These are phyloP conservation scores for fruit fly (Drosophila melanogaster) DNA, from an alignment of 1,140 invertebrate genomes.

Conservation along the genomic window DNA sequence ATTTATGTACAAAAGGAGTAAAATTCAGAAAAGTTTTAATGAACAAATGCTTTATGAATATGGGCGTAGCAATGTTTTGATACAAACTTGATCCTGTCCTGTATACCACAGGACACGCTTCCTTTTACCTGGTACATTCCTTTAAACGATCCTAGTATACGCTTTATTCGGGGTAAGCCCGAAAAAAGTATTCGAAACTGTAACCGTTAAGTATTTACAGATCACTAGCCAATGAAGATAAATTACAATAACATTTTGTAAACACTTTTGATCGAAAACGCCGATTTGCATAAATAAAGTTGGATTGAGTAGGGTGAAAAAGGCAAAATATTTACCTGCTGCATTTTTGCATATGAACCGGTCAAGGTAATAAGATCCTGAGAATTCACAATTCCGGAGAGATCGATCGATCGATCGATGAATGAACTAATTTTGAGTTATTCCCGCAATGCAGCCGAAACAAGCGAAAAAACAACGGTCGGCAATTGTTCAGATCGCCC, in stretches of 20 bases:
- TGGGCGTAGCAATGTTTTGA: too few species aligned
- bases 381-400: conserved; percentile 66
- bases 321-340: conserved; percentile 36
- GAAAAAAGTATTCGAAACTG: too few species aligned
- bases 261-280: background rate
- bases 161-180: too few species aligned
- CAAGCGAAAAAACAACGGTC: conserved; percentile 8
- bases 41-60: too few species aligned
- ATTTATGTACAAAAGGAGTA: too few species aligned
- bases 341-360: conserved; percentile 51
- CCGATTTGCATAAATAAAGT: background rate
- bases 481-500: conserved; percentile 55
- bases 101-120: too few species aligned
- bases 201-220: conserved; percentile 40
- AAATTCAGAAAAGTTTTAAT: too few species aligned
- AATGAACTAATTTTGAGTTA: conserved; percentile 79
- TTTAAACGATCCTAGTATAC: too few species aligned
- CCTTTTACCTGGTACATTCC: too few species aligned
- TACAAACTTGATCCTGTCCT: too few species aligned
- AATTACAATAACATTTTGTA: conserved; percentile 55
- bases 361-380: conserved; percentile 57
- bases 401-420: conserved; percentile 64
- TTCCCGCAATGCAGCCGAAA: conserved; percentile 56
- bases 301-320: conserved; percentile 3
- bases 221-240: background rate